Conservation (phyloP, 2,888 invertebrate genomes). For the Bombylius discolor region DNA sequence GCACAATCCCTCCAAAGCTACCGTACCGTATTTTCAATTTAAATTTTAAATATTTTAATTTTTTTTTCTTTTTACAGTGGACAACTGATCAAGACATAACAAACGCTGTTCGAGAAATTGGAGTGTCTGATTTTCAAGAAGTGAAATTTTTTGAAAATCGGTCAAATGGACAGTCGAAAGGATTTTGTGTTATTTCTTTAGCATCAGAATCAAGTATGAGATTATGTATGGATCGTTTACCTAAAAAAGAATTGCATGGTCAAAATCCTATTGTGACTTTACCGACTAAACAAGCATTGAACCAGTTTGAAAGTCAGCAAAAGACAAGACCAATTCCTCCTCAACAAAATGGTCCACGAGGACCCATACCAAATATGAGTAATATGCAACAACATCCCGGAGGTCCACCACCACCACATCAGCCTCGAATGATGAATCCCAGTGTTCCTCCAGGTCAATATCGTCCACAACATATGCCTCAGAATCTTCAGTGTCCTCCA, state of each 20-base stretch:
- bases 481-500: constrained; percentile 46
- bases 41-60: neutral
- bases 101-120: constrained; percentile 75
- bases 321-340: constrained; percentile 78
- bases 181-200: constrained; percentile 91
- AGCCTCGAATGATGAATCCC: constrained; percentile 47
- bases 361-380: constrained; percentile 33
- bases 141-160: constrained; percentile 99
- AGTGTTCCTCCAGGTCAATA: constrained; percentile 44
- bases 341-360: constrained; percentile 42
- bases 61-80: constrained; percentile 54
- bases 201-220: constrained; percentile 86
- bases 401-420: constrained; percentile 38
- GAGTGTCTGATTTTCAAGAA: constrained; percentile 88
- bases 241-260: constrained; percentile 92
- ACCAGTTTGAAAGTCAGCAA: constrained; percentile 83
- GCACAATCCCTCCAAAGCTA: too few relatives aligned
- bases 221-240: constrained; percentile 80
- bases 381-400: constrained; percentile 39
- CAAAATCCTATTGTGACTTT: constrained; percentile 89
- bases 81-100: constrained; percentile 94
- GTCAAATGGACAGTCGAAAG: constrained; percentile 96
- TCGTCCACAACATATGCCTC: constrained; percentile 42
- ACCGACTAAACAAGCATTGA: constrained; percentile 79
- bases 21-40: neutral